Base-by-base conservation (phyloP, 2,113 vertebrate species). In the Eleginops maclovinus region DNA sequence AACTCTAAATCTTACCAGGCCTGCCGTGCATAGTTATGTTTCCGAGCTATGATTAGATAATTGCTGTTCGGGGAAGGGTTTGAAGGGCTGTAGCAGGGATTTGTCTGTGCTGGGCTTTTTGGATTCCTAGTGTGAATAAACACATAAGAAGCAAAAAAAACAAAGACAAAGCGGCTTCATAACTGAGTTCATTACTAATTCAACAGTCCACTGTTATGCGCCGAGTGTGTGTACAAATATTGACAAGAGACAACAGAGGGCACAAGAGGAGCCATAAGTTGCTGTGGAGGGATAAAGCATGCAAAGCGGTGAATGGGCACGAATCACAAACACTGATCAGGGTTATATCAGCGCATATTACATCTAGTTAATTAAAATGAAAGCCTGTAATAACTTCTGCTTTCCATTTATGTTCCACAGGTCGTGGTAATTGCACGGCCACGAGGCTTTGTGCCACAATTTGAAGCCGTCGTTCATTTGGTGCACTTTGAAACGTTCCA, bases 141-240 rank as follows among this genome's bases (percentile, higher is more conserved):
- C 16, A 51, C 19, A 53, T 12, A 44, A 36, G 8, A 40, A 28
- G 1, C 40, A 16, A 11, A 61, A 49, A 55, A 31, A 61, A 11
- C 28, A 51, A 59, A 17, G 41, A 68, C 44, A 44, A 11, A 83
- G 59, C 17, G 53, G 15, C 46, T 50, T 54, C 26, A 66, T 53
- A 60, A 79, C 31, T 62, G 72, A 24, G 66, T 49, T 77, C 58
- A 82, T 84, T 74, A 67, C 64, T 75, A 75, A 87, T 85, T 81
- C 79, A 81, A 47, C 10, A 80, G 55, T 79, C 62, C 24, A 51
- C 46, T 36, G 58, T 69, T 58, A 43, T 40, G 64, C 43, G 14
- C 41, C 40, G 15, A 60, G 12, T 63, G 40, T 5, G 41, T 3
- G 26, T 51, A 53, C 77, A 83, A 77, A 88, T 59, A 82, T 60